phyloP scores from a whole-genome alignment of 1,140 invertebrate genomes.

The Camponotus floridanus region DNA sequence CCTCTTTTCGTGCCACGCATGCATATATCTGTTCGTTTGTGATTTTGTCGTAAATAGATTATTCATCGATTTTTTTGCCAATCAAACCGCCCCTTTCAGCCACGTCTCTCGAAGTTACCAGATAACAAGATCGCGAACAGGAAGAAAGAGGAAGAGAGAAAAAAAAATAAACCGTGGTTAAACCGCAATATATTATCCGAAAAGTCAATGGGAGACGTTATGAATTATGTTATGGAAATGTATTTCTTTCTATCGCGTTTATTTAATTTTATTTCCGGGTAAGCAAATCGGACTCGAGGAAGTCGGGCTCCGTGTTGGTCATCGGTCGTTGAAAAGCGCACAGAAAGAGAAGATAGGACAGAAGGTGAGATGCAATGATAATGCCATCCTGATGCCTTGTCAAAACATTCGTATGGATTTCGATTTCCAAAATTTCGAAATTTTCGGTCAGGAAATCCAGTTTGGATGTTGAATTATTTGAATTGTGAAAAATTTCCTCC shows the following conservation, averaged over 20 bases:
- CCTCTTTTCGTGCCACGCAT: conserved; percentile 83
- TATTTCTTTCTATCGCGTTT: conserved; percentile 16
- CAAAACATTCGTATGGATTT: conserved; percentile 17
- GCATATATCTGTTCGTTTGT: conserved; percentile 78
- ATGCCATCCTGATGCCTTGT: conserved; percentile 54
- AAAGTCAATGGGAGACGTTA: conserved; percentile 23
- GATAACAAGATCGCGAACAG: conserved; percentile 35
- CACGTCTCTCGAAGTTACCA: conserved; percentile 57
- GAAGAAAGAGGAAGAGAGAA: neutral
- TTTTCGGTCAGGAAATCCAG: neutral
- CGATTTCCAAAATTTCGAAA: neutral
- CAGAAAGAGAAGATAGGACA: conserved; percentile 71
- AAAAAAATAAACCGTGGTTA: conserved; percentile 20
- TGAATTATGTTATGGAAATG: conserved; percentile 25
- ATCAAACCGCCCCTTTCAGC: conserved; percentile 74
- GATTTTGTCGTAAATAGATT: conserved; percentile 32
- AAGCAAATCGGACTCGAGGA: conserved; percentile 75
- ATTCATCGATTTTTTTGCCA: conserved; percentile 28
- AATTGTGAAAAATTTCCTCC: neutral
- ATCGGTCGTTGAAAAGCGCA: conserved; percentile 75
- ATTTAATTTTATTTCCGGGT: conserved; percentile 23
- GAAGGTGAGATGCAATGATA: conserved; percentile 66
- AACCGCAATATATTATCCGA: conserved; percentile 27
- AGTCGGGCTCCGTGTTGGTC: conserved; percentile 74
- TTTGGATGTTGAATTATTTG: neutral